Conservation (phyloP, 2,797 vertebrate genomes). For the Hapalemur alaotrensis region DNA sequence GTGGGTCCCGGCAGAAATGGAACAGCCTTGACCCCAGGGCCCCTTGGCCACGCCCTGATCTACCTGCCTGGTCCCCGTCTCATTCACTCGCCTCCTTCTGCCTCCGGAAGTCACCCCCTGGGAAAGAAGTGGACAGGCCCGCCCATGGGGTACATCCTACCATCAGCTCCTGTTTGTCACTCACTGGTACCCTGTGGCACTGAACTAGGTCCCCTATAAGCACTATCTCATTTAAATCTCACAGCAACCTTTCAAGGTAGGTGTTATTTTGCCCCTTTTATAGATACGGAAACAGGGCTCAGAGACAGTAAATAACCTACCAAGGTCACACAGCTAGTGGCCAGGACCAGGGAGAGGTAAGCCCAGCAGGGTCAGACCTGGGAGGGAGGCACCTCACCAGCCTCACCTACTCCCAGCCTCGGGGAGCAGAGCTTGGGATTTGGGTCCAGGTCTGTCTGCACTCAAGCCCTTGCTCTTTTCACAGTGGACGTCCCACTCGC, state of each 20-base stretch:
- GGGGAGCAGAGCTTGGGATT: not conserved
- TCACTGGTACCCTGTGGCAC: not conserved
- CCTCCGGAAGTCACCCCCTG: not conserved
- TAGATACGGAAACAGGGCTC: not conserved
- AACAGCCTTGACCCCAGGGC: not conserved
- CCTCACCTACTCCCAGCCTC: not conserved
- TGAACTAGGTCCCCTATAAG: not conserved
- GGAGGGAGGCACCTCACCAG: accelerated
- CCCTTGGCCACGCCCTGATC: not conserved
- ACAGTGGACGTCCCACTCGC: not conserved
- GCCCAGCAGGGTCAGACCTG: not conserved
- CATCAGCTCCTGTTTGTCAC: not conserved
- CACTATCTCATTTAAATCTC: not conserved
- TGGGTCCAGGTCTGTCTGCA: not conserved
- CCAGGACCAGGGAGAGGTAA: not conserved
- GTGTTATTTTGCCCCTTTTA: not conserved
- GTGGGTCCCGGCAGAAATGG: not conserved
- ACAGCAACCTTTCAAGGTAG: not conserved
- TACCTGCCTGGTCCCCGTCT: not conserved
- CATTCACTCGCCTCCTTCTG: not conserved
- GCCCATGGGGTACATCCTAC: accelerated
- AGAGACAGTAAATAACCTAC: not conserved
- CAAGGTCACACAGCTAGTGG: not conserved
- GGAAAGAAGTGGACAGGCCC: not conserved
- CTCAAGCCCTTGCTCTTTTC: not conserved